phyloP scores from a whole-genome alignment of 1,140 invertebrate species.

The Magallana angulata region DNA sequence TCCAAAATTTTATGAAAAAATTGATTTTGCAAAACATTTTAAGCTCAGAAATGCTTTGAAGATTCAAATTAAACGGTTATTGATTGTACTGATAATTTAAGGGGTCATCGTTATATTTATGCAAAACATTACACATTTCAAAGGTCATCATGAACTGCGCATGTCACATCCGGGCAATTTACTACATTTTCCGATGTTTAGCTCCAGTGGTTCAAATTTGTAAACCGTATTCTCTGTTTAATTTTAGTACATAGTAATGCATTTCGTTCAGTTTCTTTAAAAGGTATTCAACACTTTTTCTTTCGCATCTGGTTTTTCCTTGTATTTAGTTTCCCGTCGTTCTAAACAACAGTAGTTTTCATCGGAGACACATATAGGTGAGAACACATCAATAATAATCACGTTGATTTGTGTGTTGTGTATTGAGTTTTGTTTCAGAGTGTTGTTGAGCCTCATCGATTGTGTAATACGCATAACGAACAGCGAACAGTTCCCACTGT shows the following conservation, averaged over 20 bases:
- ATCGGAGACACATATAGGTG: slow-evolving; percentile 14
- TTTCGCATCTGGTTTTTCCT: slow-evolving; percentile 7
- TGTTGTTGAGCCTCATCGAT: not conserved
- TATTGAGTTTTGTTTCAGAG: not conserved
- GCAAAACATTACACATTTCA: slow-evolving; percentile 28
- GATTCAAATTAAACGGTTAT: not conserved
- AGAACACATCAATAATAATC: slow-evolving; percentile 36
- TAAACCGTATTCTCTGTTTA: slow-evolving; percentile 50
- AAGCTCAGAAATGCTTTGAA: not conserved
- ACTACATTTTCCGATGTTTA: slow-evolving; percentile 67
- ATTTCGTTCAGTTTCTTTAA: slow-evolving; percentile 21
- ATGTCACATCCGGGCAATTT: slow-evolving; percentile 65
- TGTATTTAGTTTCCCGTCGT: slow-evolving; percentile 6
- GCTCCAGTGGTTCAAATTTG: slow-evolving; percentile 66
- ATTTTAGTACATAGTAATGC: slow-evolving; percentile 24
- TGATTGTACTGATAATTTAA: slow-evolving; percentile 4
- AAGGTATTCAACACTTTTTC: slow-evolving; percentile 11
- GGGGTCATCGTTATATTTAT: not conserved
- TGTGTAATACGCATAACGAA: not conserved
- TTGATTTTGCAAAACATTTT: not conserved
- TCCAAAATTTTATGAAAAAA: not conserved
- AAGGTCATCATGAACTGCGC: slow-evolving; percentile 59
- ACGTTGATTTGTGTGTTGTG: slow-evolving; percentile 29
- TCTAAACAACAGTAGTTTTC: slow-evolving; percentile 13
- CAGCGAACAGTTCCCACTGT: too few relatives aligned